These are phyloP conservation scores for Isotomurus palustris DNA, from an alignment of 2,888 invertebrate genomes.

Conservation along the genomic window DNA sequence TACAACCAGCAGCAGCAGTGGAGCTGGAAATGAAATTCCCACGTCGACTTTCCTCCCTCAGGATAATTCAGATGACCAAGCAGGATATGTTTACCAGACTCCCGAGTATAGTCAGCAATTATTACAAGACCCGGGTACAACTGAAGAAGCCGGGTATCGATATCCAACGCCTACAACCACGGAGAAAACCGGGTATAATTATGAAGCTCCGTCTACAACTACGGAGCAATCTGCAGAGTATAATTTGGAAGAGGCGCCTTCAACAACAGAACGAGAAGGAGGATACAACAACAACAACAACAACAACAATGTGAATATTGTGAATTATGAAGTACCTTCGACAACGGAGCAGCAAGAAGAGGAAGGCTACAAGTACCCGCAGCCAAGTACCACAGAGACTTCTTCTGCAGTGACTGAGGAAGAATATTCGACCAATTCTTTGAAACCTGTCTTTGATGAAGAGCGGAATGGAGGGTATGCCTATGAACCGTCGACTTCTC, in stretches of 20 bases:
- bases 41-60: too few species aligned
- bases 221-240: background rate
- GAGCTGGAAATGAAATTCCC: background rate
- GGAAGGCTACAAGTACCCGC: constrained; percentile 2
- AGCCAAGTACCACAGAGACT: background rate
- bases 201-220: constrained; percentile 8
- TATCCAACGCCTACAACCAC: constrained; percentile 19
- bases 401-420: background rate
- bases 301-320: background rate
- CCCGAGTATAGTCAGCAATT: too few species aligned
- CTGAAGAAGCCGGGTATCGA: constrained; percentile 6
- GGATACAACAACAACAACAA: background rate
- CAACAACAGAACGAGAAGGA: constrained; percentile 1
- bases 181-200: constrained; percentile 1
- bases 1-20: too few species aligned
- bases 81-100: background rate
- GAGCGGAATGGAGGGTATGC: background rate
- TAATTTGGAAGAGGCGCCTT: background rate
- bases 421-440: background rate
- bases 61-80: too few species aligned
- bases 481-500: background rate
- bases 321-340: too few species aligned
- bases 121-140: background rate
- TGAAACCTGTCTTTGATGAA: too few species aligned
- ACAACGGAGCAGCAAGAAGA: background rate